These are phyloP conservation scores for Nephila pilipes DNA, from an alignment of 1,140 invertebrate genomes.

Conservation along the genomic window DNA sequence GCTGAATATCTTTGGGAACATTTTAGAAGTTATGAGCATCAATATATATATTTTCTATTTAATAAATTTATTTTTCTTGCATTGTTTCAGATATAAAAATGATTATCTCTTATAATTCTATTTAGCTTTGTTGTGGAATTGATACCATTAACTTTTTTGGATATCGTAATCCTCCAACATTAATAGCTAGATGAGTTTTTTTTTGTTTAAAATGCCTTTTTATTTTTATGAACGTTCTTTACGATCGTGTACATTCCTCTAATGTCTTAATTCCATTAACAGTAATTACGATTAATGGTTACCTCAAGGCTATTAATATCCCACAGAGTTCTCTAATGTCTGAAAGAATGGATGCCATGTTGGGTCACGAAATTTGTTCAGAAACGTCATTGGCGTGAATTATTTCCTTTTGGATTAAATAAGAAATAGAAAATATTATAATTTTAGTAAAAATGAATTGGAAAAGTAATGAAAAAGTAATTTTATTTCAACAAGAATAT, in stretches of 20 bases:
- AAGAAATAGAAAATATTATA: too few species aligned
- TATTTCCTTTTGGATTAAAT: too few species aligned
- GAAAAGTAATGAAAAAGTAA: too few species aligned
- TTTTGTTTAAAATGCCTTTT: neutral
- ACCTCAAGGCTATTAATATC: neutral
- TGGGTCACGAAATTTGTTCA: neutral
- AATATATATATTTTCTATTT: too few species aligned
- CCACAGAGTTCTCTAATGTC: neutral
- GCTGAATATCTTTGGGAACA: too few species aligned
- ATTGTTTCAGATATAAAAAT: neutral
- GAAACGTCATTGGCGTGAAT: neutral
- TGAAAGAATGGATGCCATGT: neutral
- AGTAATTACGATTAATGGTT: conserved; percentile 27
- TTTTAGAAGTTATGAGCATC: too few species aligned
- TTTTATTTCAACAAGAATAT: too few species aligned
- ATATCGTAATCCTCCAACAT: neutral
- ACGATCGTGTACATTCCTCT: neutral
- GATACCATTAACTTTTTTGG: neutral
- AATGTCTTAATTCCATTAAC: conserved; percentile 41
- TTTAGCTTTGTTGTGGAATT: neutral
- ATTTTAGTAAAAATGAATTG: too few species aligned
- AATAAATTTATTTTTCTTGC: too few species aligned
- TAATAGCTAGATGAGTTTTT: conserved; percentile 9
- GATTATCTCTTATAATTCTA: neutral
- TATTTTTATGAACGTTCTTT: conserved; percentile 19